A percentile compares a stretch with the other conserved stretches of the same genome.
phyloP scores from a whole-genome alignment of 2,888 invertebrate species.

The Diploptera punctata region DNA sequence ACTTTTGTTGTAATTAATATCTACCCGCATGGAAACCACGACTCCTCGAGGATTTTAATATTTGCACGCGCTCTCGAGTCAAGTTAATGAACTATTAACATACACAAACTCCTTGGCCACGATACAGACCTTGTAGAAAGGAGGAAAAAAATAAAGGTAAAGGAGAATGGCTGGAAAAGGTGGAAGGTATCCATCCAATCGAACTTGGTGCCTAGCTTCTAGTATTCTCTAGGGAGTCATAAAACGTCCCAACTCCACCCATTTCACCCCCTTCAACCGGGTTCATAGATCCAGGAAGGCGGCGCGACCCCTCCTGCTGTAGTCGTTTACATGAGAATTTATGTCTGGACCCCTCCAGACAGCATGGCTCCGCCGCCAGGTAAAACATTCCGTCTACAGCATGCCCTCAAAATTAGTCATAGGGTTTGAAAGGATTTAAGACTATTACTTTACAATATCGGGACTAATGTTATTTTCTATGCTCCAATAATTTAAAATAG shows the following conservation, averaged over 20 bases:
- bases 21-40: too few species aligned
- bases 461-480: too few species aligned
- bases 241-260: constrained; percentile 14
- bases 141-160: neutral
- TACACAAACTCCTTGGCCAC: neutral
- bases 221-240: constrained; percentile 9
- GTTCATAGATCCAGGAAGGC: neutral
- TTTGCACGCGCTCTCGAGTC: too few species aligned
- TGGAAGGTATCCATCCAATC: constrained; percentile 16
- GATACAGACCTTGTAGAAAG: neutral
- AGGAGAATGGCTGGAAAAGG: neutral
- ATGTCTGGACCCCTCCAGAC: constrained; percentile 9
- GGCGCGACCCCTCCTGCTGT: neutral
- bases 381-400: neutral
- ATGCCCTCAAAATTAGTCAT: neutral
- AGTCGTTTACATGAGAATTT: constrained; percentile 25
- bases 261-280: neutral
- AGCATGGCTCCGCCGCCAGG: constrained; percentile 20
- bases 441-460: too few species aligned
- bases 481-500: too few species aligned
- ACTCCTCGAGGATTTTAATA: too few species aligned
- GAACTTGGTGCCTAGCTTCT: constrained; percentile 11
- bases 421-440: too few species aligned
- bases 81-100: neutral
- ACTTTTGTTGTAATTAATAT: too few species aligned